A percentile compares a stretch with the other conserved stretches of the same genome.
These are phyloP conservation scores for Thysanoteuthis rhombus DNA, from an alignment of 2,888 invertebrate genomes.

Conservation along the genomic window DNA sequence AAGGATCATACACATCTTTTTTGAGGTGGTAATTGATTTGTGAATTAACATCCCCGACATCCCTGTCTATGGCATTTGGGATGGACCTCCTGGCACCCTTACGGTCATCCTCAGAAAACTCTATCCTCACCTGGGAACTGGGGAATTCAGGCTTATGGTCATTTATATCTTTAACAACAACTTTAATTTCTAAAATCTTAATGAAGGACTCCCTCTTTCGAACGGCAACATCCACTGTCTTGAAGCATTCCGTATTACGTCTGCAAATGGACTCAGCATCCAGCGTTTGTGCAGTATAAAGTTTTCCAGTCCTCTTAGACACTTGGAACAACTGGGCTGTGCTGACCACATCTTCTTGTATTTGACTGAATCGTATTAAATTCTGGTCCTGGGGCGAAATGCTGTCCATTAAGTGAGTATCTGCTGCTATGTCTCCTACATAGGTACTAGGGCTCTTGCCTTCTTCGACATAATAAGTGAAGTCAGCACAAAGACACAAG, in stretches of 20 bases:
- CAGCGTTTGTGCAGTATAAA: background rate
- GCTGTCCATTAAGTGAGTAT: background rate
- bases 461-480: background rate
- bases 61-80: background rate
- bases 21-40: background rate
- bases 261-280: background rate
- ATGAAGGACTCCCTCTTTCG: background rate
- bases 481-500: background rate
- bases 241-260: background rate
- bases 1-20: background rate
- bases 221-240: background rate
- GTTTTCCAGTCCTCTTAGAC: background rate
- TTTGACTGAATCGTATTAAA: conserved; percentile 12
- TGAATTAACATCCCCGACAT: background rate
- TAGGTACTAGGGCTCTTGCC: background rate
- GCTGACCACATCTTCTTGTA: background rate
- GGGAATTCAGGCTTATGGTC: background rate
- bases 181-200: background rate
- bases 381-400: background rate
- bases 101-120: background rate
- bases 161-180: background rate
- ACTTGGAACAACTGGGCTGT: background rate
- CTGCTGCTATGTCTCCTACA: background rate
- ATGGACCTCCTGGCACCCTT: background rate
- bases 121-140: background rate